phyloP scores from a whole-genome alignment of 2,113 vertebrate species.

The Trachemys scripta region DNA sequence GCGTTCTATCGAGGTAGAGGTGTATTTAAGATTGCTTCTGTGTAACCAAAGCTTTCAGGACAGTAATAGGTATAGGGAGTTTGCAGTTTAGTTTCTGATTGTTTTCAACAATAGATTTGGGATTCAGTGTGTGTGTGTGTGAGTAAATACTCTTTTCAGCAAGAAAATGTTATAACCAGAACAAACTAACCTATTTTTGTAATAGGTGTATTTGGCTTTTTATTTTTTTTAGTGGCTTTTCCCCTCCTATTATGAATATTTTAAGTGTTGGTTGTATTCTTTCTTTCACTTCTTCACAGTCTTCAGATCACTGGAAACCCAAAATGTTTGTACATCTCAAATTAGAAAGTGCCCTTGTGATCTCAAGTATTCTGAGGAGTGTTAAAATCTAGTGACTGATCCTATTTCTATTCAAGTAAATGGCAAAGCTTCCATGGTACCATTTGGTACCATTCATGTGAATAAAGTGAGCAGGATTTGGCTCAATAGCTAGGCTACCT shows the following conservation, averaged over 20 bases:
- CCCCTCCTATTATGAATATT: background rate
- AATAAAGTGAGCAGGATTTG: background rate
- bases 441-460: background rate
- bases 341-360: background rate
- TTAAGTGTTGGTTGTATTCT: background rate
- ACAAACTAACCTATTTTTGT: background rate
- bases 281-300: background rate
- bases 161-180: slow-evolving; percentile 40
- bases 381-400: background rate
- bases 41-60: slow-evolving; percentile 59
- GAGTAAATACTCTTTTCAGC: background rate
- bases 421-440: background rate
- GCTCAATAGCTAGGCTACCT: background rate
- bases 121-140: background rate
- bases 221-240: slow-evolving; percentile 16
- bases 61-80: slow-evolving; percentile 57
- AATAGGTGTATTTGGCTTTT: slow-evolving; percentile 14
- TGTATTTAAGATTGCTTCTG: slow-evolving; percentile 65
- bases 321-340: background rate
- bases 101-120: slow-evolving; percentile 36
- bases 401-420: background rate
- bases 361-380: accelerated
- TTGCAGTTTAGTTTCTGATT: slow-evolving; percentile 74
- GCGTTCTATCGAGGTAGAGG: too few species aligned
- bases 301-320: background rate